Conservation (phyloP, 2,113 vertebrate genomes). For the Sclerurus mexicanus region DNA sequence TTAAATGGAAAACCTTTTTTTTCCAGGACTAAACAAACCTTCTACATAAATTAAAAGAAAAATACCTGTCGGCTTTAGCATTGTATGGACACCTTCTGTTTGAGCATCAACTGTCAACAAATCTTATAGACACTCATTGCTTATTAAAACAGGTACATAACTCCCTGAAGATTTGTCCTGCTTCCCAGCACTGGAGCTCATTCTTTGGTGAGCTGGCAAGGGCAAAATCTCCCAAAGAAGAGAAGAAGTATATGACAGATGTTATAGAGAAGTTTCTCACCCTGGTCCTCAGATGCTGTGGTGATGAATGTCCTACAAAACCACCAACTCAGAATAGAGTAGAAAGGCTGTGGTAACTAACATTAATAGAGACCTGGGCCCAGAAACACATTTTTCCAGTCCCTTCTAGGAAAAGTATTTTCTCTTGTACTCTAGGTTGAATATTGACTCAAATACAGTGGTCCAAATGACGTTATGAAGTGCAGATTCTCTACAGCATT, state of each 20-base stretch:
- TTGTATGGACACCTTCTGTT: background rate
- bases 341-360: background rate
- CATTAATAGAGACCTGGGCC: background rate
- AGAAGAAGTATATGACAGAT: background rate
- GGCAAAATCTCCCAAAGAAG: background rate
- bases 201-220: background rate
- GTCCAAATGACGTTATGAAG: background rate
- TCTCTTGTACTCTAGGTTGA: background rate
- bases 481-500: background rate
- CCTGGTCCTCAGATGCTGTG: background rate
- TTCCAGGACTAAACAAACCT: background rate
- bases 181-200: background rate
- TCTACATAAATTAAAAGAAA: background rate
- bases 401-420: background rate
- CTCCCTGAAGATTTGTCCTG: background rate
- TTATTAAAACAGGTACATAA: background rate
- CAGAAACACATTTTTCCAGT: background rate
- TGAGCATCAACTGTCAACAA: background rate
- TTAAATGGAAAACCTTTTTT: background rate
- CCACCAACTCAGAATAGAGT: background rate
- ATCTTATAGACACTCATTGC: background rate
- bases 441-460: background rate
- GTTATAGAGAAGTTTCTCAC: background rate
- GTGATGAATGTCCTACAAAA: background rate
- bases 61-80: background rate